Evolutionary conservation across 1,140 invertebrate genomes (phyloP).

Genomic region (Drosophila cardini): DNA sequence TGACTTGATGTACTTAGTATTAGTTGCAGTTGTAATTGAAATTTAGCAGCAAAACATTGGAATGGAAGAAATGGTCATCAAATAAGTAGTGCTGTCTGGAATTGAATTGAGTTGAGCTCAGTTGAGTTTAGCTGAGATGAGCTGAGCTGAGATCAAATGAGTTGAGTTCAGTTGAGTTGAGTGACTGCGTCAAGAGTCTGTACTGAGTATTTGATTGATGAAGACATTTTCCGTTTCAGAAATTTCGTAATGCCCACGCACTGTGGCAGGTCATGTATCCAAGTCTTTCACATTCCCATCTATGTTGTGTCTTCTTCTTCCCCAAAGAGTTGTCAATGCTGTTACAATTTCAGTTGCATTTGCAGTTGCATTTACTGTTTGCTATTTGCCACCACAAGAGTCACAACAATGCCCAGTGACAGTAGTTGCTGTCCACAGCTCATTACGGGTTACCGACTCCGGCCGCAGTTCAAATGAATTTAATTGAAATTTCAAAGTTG

Average conservation of each 20-base stretch:
- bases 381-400: slow-evolving; percentile 21
- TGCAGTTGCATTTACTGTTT: background rate
- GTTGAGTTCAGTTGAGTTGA: slow-evolving; percentile 71
- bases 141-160: slow-evolving; percentile 69
- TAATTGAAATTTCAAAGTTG: slow-evolving; percentile 84
- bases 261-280: slow-evolving; percentile 5
- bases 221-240: slow-evolving; percentile 79
- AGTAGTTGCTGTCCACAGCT: slow-evolving; percentile 35
- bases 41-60: slow-evolving; percentile 74
- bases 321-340: slow-evolving; percentile 24
- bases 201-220: slow-evolving; percentile 75
- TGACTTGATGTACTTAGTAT: slow-evolving; percentile 77
- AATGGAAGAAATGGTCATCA: slow-evolving; percentile 1
- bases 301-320: background rate
- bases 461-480: slow-evolving; percentile 82
- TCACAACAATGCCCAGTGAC: slow-evolving; percentile 26
- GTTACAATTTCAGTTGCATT: background rate
- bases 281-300: background rate
- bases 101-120: slow-evolving; percentile 75
- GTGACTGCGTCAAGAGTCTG: slow-evolving; percentile 69
- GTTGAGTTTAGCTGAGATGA: slow-evolving; percentile 70
- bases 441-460: slow-evolving; percentile 51
- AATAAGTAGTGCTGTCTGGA: slow-evolving; percentile 53
- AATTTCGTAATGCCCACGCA: slow-evolving; percentile 60
- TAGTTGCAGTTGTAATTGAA: slow-evolving; percentile 78